Conservation (phyloP, 2,888 invertebrate genomes). For the Xanthorhoe spadicearia region DNA sequence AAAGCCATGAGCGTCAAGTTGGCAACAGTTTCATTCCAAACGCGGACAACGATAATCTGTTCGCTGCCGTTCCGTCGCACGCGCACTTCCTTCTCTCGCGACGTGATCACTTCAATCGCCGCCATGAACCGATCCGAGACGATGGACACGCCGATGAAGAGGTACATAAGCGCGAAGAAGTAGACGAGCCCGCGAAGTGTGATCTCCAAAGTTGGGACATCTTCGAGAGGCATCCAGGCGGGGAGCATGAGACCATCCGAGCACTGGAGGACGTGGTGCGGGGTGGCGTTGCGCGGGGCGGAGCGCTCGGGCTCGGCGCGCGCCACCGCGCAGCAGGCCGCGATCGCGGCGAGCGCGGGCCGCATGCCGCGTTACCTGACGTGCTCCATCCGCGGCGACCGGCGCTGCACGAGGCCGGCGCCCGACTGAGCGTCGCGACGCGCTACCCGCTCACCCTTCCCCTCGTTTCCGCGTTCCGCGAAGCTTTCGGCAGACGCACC, state of each 20-base stretch:
- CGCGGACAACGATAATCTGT: constrained; percentile 95
- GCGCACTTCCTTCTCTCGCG: constrained; percentile 97
- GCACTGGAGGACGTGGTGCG: constrained; percentile 85
- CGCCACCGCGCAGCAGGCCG: constrained; percentile 75
- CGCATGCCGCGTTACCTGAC: constrained; percentile 79
- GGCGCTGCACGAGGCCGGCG: constrained; percentile 80
- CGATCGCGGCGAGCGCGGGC: constrained; percentile 78
- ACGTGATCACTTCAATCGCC: constrained; percentile 99
- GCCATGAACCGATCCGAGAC: constrained; percentile 99
- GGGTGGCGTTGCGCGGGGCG: constrained; percentile 70
- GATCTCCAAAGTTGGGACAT: constrained; percentile 90
- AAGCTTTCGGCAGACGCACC: constrained; percentile 37
- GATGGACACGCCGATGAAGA: constrained; percentile 99
- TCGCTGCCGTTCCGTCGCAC: constrained; percentile 95
- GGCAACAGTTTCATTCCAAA: constrained; percentile 99
- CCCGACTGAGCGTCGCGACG: constrained; percentile 78
- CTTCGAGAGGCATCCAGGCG: constrained; percentile 93
- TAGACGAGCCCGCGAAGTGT: constrained; percentile 95
- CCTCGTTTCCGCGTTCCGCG: constrained; percentile 38
- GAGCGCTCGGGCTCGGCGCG: constrained; percentile 74
- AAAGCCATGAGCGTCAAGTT: constrained; percentile 99
- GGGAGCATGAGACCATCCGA: constrained; percentile 94
- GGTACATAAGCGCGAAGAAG: constrained; percentile 94
- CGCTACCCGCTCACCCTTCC: constrained; percentile 43
- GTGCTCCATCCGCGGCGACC: constrained; percentile 70